These are phyloP conservation scores for Brachionus plicatilis DNA, from an alignment of 1,140 invertebrate species.

Conservation along the genomic window DNA sequence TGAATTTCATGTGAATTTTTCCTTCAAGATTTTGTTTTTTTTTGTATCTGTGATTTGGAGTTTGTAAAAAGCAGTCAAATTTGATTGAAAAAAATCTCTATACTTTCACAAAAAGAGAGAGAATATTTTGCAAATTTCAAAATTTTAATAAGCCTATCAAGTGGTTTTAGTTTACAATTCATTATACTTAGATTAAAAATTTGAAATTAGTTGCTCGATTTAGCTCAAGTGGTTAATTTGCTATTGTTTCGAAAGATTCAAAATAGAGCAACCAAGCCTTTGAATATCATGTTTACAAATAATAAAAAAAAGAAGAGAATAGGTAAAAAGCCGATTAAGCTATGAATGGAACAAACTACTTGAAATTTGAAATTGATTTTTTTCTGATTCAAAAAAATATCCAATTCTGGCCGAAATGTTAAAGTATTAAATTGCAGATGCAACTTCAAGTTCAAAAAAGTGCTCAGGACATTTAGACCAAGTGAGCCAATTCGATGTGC, in stretches of 20 bases:
- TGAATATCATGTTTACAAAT: background rate
- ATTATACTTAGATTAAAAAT: background rate
- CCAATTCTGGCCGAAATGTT: background rate
- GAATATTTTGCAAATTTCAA: too few relatives aligned
- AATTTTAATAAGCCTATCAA: background rate
- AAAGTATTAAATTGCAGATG: constrained; percentile 36
- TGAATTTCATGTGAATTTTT: too few relatives aligned
- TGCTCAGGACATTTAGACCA: background rate
- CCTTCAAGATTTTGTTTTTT: too few relatives aligned
- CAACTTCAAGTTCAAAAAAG: background rate
- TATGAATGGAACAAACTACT: background rate
- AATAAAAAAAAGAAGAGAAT: background rate
- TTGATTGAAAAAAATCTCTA: background rate
- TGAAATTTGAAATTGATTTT: constrained; percentile 6
- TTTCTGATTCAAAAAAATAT: background rate
- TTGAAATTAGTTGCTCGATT: background rate
- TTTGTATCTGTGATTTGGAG: too few relatives aligned
- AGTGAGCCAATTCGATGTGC: background rate
- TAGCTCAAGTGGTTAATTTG: background rate
- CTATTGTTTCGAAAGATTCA: background rate
- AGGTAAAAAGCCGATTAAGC: background rate
- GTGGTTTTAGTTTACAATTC: background rate
- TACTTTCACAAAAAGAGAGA: too few relatives aligned
- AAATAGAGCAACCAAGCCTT: background rate
- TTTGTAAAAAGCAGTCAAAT: too few relatives aligned